These are phyloP conservation scores for Hedychridium roseum DNA, from an alignment of 2,888 invertebrate genomes.

Conservation along the genomic window DNA sequence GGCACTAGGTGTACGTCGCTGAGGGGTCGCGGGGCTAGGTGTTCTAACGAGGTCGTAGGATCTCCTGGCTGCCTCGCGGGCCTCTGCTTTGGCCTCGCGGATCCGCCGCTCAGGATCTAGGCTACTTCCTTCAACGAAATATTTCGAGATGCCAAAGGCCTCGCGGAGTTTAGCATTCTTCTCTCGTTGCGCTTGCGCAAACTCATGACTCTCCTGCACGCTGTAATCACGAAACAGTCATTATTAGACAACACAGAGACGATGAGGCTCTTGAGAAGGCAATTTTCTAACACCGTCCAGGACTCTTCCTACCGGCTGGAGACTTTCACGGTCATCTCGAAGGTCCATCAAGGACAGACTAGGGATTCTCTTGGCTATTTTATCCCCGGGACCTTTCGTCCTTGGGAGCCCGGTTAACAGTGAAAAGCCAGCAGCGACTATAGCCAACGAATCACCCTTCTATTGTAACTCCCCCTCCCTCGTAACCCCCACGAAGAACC, in stretches of 20 bases:
- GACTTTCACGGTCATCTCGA: conserved; percentile 60
- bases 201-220: conserved; percentile 94
- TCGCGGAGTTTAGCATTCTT: conserved; percentile 93
- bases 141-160: conserved; percentile 93
- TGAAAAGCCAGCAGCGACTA: too few species aligned
- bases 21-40: too few species aligned
- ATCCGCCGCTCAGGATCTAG: conserved; percentile 82
- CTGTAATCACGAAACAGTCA: conserved; percentile 68
- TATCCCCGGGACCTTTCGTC: too few species aligned
- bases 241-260: too few species aligned
- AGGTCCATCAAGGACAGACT: too few species aligned
- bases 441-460: too few species aligned
- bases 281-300: not conserved
- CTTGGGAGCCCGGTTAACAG: too few species aligned
- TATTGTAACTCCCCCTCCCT: too few species aligned
- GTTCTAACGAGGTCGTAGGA: conserved; percentile 80
- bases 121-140: conserved; percentile 93
- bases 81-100: conserved; percentile 68
- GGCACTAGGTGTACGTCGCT: too few species aligned
- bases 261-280: too few species aligned
- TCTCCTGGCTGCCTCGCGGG: conserved; percentile 62
- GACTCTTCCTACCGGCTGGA: conserved; percentile 49
- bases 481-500: too few species aligned
- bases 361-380: too few species aligned
- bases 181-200: conserved; percentile 94